A percentile compares a stretch with the other conserved stretches of the same genome.
Evolutionary conservation across 2,888 invertebrate species (phyloP).

Genomic region (Drosophila nigricruria): DNA sequence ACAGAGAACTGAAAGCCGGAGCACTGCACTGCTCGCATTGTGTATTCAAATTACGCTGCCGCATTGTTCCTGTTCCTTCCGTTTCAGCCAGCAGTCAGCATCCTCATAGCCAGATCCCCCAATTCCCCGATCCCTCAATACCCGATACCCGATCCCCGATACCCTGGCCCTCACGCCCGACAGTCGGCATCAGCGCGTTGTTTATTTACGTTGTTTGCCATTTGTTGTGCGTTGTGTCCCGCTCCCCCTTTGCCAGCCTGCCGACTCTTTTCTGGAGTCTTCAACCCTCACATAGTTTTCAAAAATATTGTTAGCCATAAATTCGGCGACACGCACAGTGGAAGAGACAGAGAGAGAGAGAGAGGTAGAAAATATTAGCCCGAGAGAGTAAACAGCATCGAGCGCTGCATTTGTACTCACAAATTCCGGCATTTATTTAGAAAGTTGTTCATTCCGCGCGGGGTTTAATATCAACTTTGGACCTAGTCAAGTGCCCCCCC

Average conservation of each 20-base stretch:
- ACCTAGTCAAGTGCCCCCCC: constrained; percentile 29
- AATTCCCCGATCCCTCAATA: constrained; percentile 14
- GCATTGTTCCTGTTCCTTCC: constrained; percentile 59
- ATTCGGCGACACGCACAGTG: constrained; percentile 63
- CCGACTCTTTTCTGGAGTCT: background rate
- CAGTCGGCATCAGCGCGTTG: constrained; percentile 45
- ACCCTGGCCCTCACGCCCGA: constrained; percentile 1
- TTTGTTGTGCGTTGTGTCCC: constrained; percentile 55
- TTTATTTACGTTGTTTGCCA: constrained; percentile 78
- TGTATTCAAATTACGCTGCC: constrained; percentile 78
- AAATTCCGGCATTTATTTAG: constrained; percentile 64
- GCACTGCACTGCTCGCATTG: constrained; percentile 50
- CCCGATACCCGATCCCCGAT: constrained; percentile 13
- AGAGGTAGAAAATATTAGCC: background rate
- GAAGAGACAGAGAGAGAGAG: background rate
- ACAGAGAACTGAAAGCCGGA: constrained; percentile 32
- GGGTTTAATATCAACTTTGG: constrained; percentile 50
- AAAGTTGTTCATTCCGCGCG: constrained; percentile 32
- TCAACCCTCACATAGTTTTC: constrained; percentile 40
- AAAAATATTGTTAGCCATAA: constrained; percentile 75
- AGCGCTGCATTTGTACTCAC: constrained; percentile 53
- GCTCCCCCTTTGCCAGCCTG: background rate
- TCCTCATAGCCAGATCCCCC: constrained; percentile 14
- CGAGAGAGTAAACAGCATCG: constrained; percentile 14
- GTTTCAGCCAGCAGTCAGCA: constrained; percentile 18